phyloP scores from a whole-genome alignment of 2,113 vertebrate species.

The Etia nguti region DNA sequence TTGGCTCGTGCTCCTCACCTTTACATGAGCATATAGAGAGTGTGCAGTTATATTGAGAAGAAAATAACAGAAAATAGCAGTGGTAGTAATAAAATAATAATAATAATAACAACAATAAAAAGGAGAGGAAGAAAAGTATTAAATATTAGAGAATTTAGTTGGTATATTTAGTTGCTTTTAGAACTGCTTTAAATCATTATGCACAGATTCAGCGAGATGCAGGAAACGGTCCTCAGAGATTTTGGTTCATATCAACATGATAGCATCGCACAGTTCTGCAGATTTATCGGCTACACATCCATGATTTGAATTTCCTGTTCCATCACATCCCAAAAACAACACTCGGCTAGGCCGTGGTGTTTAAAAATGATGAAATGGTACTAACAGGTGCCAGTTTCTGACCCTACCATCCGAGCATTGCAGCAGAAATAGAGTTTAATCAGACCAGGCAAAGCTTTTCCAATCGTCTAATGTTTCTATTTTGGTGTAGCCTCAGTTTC shows the following conservation, averaged over 20 bases:
- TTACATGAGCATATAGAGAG: too few species aligned
- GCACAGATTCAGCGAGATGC: neutral
- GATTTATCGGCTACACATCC: neutral
- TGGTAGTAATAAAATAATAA: too few species aligned
- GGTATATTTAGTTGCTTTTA: too few species aligned
- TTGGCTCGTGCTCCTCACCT: too few species aligned
- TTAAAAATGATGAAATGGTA: neutral
- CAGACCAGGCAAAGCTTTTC: neutral
- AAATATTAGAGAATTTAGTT: too few species aligned
- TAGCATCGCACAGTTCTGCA: neutral
- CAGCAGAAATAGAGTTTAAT: neutral
- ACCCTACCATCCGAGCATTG: neutral
- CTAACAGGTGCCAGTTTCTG: neutral
- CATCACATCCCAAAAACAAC: neutral
- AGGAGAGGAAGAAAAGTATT: too few species aligned
- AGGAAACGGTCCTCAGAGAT: neutral
- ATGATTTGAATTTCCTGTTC: neutral
- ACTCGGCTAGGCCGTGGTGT: rapidly evolving
- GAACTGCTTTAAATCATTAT: neutral
- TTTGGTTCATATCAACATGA: neutral
- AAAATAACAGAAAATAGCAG: too few species aligned
- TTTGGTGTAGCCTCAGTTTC: neutral
- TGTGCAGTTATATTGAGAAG: too few species aligned
- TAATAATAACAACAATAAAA: too few species aligned
- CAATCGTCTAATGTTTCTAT: neutral